phyloP scores from a whole-genome alignment of 1,140 invertebrate species.

The Trypoxylus dichotomus region DNA sequence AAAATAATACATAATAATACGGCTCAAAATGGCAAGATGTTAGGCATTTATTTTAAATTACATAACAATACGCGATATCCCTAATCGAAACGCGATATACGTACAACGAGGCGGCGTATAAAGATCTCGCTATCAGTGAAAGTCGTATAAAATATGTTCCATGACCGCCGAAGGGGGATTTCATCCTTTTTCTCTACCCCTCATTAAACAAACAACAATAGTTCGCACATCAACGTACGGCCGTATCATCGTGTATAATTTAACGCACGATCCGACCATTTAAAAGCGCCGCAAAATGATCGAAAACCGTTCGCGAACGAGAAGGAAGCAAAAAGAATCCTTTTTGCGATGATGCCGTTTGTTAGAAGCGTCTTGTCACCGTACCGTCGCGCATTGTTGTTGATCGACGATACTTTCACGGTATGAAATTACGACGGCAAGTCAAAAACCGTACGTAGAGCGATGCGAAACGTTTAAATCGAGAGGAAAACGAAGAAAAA shows the following conservation, averaged over 20 bases:
- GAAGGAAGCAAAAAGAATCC: background rate
- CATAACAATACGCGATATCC: background rate
- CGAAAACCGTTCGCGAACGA: background rate
- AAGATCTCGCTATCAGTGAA: background rate
- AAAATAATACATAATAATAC: slow-evolving; percentile 4
- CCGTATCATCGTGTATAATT: background rate
- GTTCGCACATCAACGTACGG: background rate
- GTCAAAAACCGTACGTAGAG: background rate
- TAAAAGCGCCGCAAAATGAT: background rate
- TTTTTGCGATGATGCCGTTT: background rate
- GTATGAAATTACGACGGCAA: background rate
- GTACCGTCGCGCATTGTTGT: background rate
- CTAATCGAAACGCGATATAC: background rate
- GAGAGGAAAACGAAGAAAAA: background rate
- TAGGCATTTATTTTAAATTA: background rate
- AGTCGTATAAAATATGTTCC: background rate
- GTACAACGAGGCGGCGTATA: background rate
- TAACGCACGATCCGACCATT: background rate
- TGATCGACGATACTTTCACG: background rate
- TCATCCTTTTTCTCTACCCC: background rate
- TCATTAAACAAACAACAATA: background rate
- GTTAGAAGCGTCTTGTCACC: background rate
- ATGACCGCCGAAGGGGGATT: background rate
- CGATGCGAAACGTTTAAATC: background rate
- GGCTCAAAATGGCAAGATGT: background rate